Evolutionary conservation across 92 coral and sea anemone species (phyloP).

Genomic region (Porites evermanni): DNA sequence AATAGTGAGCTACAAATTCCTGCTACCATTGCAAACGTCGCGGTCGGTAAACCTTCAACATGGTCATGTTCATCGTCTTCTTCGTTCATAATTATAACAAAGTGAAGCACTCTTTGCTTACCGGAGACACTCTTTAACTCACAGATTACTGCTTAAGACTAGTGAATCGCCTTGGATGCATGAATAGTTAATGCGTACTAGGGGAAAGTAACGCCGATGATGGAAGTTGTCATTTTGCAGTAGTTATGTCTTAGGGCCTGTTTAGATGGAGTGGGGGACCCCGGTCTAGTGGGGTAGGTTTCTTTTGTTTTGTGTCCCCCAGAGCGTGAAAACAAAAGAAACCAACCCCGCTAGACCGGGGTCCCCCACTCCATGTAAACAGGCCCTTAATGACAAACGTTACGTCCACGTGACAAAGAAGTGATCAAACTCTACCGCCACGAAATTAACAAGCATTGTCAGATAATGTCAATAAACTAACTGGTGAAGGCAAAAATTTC

Average conservation of each 20-base stretch:
- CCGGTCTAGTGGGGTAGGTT: too few species aligned
- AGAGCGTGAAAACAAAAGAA: too few species aligned
- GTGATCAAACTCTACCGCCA: neutral
- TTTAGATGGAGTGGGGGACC: too few species aligned
- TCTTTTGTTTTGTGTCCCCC: too few species aligned
- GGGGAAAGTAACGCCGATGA: neutral
- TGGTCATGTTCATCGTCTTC: neutral
- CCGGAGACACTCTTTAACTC: neutral
- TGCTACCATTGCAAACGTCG: slow-evolving; percentile 34
- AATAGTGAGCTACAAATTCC: slow-evolving; percentile 68
- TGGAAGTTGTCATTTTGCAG: neutral
- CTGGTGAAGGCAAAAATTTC: neutral
- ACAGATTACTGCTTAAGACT: neutral
- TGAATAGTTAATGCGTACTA: neutral
- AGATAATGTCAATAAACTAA: neutral
- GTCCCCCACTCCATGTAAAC: too few species aligned
- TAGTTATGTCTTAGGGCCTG: neutral
- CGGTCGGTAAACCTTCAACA: neutral
- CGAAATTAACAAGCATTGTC: neutral
- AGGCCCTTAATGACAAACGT: neutral
- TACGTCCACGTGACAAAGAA: neutral
- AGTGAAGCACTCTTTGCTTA: neutral
- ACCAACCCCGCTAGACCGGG: too few species aligned
- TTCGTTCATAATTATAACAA: neutral
- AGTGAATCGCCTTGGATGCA: slow-evolving; percentile 8